A percentile compares a stretch with the other conserved stretches of the same genome.
These are phyloP conservation scores for Cyclophora punctaria DNA, from an alignment of 2,888 invertebrate species.

Conservation along the genomic window DNA sequence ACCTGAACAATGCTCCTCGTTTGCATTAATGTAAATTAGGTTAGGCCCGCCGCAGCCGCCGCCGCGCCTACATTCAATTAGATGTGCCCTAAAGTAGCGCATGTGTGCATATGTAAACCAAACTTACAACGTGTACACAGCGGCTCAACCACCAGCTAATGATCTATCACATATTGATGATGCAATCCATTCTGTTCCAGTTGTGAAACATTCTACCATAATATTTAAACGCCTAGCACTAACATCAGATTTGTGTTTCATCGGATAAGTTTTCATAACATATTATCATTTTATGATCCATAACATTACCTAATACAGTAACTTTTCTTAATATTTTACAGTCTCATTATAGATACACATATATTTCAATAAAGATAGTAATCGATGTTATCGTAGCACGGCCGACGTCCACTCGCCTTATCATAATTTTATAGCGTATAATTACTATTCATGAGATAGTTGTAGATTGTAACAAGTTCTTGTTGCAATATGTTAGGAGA, in stretches of 20 bases:
- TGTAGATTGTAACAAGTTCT: too few species aligned
- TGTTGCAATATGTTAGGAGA: too few species aligned
- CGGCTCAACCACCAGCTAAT: slow-evolving; percentile 25
- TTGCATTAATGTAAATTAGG: slow-evolving; percentile 76
- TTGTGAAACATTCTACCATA: neutral
- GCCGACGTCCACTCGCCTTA: slow-evolving; percentile 12
- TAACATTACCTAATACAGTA: too few species aligned
- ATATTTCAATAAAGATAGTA: slow-evolving; percentile 15
- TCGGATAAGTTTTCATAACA: too few species aligned
- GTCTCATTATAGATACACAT: neutral
- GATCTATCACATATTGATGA: slow-evolving; percentile 33
- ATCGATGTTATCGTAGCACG: slow-evolving; percentile 12
- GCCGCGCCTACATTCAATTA: slow-evolving; percentile 72
- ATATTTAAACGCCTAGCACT: too few species aligned
- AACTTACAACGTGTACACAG: slow-evolving; percentile 37
- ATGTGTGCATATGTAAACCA: slow-evolving; percentile 57
- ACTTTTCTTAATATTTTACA: neutral
- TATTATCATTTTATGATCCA: too few species aligned
- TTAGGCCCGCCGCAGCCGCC: slow-evolving; percentile 55
- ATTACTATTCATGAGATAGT: slow-evolving; percentile 10
- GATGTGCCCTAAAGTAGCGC: slow-evolving; percentile 65
- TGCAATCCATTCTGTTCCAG: slow-evolving; percentile 26
- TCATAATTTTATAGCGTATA: slow-evolving; percentile 20
- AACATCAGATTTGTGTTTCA: too few species aligned
- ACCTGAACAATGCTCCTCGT: slow-evolving; percentile 75